phyloP scores from a whole-genome alignment of 1,140 invertebrate genomes.

The Drosophila rufa region DNA sequence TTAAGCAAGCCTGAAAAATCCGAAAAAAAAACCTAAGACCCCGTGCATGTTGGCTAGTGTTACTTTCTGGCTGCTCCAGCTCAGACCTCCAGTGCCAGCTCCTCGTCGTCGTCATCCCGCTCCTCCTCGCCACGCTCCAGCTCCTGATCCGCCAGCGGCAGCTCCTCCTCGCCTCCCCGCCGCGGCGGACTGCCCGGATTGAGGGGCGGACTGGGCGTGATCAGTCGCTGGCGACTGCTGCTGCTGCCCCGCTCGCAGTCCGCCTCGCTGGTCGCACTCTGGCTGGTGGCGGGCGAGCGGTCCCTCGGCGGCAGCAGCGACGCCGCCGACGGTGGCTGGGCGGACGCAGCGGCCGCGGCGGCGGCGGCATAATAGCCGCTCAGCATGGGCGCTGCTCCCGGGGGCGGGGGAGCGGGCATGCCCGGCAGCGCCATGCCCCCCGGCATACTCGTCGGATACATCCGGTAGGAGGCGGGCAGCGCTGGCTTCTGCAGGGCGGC shows the following conservation, averaged over 20 bases:
- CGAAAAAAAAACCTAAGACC: neutral
- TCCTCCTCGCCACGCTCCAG: conserved; percentile 20
- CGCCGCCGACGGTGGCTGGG: conserved; percentile 21
- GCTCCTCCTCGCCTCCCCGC: conserved; percentile 46
- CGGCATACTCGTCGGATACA: conserved; percentile 76
- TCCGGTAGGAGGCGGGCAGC: conserved; percentile 90
- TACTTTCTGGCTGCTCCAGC: neutral
- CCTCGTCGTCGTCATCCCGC: conserved; percentile 61
- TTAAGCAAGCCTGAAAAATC: neutral
- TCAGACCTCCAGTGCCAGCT: conserved; percentile 80
- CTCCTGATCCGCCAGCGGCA: conserved; percentile 9
- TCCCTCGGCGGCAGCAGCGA: conserved; percentile 26
- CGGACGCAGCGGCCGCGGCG: conserved; percentile 37
- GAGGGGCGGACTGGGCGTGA: conserved; percentile 77
- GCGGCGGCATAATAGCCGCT: conserved; percentile 76
- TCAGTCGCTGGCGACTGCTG: conserved; percentile 61
- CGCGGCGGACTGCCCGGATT: conserved; percentile 83
- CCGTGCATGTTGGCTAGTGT: conserved; percentile 10
- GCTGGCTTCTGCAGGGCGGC: conserved; percentile 91
- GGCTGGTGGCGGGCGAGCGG: conserved; percentile 66
- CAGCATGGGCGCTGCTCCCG: conserved; percentile 66
- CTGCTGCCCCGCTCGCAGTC: conserved; percentile 63
- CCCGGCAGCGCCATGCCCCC: conserved; percentile 65
- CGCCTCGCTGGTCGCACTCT: conserved; percentile 69
- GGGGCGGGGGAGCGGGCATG: conserved; percentile 63